Evolutionary conservation across 2,113 vertebrate species (phyloP).

Genomic region (Pterocles gutturalis): DNA sequence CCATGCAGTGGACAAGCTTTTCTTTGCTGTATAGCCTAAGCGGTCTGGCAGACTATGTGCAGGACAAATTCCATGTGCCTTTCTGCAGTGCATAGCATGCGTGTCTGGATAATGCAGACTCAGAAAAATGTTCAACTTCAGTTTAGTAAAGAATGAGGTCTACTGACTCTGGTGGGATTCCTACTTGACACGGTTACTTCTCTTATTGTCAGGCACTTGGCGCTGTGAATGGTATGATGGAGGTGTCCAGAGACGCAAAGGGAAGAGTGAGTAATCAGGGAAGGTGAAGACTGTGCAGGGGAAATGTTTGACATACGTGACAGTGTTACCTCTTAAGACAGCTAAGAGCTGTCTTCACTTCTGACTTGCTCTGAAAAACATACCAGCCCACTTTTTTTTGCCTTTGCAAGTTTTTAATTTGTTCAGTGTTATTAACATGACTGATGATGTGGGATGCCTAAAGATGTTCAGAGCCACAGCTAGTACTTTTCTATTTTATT

Average conservation of each 20-base stretch:
- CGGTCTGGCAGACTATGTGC: background rate
- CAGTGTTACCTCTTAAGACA: background rate
- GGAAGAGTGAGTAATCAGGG: background rate
- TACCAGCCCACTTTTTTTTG: background rate
- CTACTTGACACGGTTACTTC: background rate
- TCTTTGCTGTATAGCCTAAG: background rate
- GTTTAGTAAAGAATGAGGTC: background rate
- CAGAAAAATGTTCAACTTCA: background rate
- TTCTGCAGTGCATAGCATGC: background rate
- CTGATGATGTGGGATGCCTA: background rate
- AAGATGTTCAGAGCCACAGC: background rate
- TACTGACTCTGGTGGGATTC: background rate
- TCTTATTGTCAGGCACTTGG: background rate
- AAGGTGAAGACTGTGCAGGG: background rate
- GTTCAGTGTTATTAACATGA: background rate
- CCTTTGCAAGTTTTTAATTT: background rate
- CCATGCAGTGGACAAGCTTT: accelerated
- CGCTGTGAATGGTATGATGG: background rate
- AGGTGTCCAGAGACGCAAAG: background rate
- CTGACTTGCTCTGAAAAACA: background rate
- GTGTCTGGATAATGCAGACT: background rate
- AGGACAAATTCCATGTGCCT: background rate
- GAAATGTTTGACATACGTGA: background rate
- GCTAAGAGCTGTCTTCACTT: background rate
- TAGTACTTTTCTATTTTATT: background rate